phyloP scores from a whole-genome alignment of 2,888 invertebrate genomes.

The Agonopterix heracliana region DNA sequence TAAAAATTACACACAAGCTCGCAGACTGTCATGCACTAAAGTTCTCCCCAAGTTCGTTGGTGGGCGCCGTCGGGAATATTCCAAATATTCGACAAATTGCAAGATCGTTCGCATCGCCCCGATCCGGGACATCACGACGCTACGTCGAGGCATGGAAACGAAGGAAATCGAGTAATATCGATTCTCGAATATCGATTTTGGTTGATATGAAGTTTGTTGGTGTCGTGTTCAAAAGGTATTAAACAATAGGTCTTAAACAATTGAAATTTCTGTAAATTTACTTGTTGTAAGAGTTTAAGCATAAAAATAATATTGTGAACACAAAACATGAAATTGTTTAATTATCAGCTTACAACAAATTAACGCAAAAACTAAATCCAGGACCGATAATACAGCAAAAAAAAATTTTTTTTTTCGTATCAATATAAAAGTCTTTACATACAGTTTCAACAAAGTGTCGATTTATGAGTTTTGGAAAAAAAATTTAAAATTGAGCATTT shows the following conservation, averaged over 20 bases:
- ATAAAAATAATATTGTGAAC: no score
- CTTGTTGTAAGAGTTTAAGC: no score
- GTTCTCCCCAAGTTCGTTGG: constrained; percentile 41
- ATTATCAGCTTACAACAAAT: no score
- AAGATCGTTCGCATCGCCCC: constrained; percentile 46
- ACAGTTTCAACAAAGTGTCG: no score
- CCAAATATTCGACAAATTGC: constrained; percentile 71
- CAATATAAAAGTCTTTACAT: no score
- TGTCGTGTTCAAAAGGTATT: no score
- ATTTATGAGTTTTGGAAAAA: no score
- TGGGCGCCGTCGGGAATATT: constrained; percentile 55
- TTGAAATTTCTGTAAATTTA: no score
- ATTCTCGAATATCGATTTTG: constrained; percentile 26
- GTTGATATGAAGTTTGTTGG: neutral
- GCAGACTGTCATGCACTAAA: neutral
- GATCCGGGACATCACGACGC: constrained; percentile 36
- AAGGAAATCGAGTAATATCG: constrained; percentile 10
- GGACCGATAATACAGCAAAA: neutral
- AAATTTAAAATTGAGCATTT: no score
- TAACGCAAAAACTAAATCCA: neutral
- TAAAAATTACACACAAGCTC: constrained; percentile 5
- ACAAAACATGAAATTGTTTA: no score
- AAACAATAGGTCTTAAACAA: no score
- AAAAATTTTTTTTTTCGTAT: no score
- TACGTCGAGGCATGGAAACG: constrained; percentile 28